Conservation (phyloP, 2,888 invertebrate genomes). For the Drosophila mimetica region DNA sequence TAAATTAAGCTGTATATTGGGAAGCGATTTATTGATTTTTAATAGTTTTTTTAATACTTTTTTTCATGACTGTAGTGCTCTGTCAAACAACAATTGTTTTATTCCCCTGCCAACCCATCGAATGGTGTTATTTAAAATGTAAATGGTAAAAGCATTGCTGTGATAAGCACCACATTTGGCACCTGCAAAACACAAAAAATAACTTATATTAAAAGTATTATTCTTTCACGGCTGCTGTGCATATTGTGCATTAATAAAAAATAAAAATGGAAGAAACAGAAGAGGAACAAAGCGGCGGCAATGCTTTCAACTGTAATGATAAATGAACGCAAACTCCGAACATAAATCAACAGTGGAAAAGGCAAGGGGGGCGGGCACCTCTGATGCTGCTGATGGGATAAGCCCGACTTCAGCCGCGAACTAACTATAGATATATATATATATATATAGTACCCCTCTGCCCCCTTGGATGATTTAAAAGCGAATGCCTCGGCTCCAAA, state of each 20-base stretch:
- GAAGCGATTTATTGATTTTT: neutral
- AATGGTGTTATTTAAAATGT: constrained; percentile 50
- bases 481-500: constrained; percentile 70
- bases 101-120: constrained; percentile 15
- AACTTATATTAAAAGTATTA: constrained; percentile 71
- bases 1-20: neutral
- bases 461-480: constrained; percentile 66
- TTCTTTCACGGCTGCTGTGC: constrained; percentile 53
- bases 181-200: constrained; percentile 49
- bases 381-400: constrained; percentile 67
- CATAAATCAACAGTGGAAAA: constrained; percentile 61
- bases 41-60: neutral
- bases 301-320: constrained; percentile 79
- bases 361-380: constrained; percentile 27
- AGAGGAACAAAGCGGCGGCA: constrained; percentile 63
- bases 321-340: constrained; percentile 78
- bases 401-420: constrained; percentile 72
- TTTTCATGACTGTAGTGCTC: neutral
- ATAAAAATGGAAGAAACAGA: constrained; percentile 25
- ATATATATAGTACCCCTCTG: too few species aligned
- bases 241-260: constrained; percentile 64
- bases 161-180: constrained; percentile 68
- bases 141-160: constrained; percentile 56
- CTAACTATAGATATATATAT: constrained; percentile 51
- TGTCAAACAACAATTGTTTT: constrained; percentile 1